Base-by-base conservation (phyloP, 2,888 invertebrate genomes). In the Pseudoips prasinana region DNA sequence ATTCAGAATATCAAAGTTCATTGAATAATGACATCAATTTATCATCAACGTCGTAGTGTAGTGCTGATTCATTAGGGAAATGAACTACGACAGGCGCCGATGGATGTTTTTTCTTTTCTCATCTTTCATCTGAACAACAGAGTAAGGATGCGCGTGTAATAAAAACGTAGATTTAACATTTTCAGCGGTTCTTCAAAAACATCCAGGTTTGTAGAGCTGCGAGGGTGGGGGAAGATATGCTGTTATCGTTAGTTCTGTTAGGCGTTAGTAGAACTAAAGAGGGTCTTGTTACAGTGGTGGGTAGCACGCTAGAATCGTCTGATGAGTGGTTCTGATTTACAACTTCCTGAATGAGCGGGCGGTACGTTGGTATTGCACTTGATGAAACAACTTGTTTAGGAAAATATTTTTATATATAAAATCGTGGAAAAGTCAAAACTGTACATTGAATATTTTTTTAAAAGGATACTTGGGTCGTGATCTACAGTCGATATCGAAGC, bases 271-370 rank as follows among this genome's bases (percentile, higher is more conserved):
- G 37, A 14, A 45, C 38, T 37, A 36, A 23, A 40, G 52, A 22
- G 59, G 73, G 25, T 69, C 72, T 46, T 33, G 23, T 38, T 44
- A 53, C 33, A 45, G 20, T 76, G 74, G 79, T 57, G 36, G 37
- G 40, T 43, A 14, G 14, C 14, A 35, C 41, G 38, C 57, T 64
- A 65, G 73, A 73, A 73, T 73, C 61, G 57, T 54, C 46, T 73
- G 73, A 73, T 66, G 69, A 70, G 70, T 56, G 53, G 62, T 56
- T 58, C 62, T 82, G 82, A 86, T 87, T 86, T 86, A 86, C 73
- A 73, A 76, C 79, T 85, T 86, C 85, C 83, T 78, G 75, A 72
- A 66, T 40, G 59, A 53, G 59, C 62, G 66, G 61, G 64, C 62
- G 69, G 63, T 55, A 50, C 58, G 64, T 64, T 67, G 58, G 66